Percentiles rank a stretch among this genome's conserved stretches.
Conservation (phyloP, 2,888 invertebrate species). For the Tetragonula carbonaria region DNA sequence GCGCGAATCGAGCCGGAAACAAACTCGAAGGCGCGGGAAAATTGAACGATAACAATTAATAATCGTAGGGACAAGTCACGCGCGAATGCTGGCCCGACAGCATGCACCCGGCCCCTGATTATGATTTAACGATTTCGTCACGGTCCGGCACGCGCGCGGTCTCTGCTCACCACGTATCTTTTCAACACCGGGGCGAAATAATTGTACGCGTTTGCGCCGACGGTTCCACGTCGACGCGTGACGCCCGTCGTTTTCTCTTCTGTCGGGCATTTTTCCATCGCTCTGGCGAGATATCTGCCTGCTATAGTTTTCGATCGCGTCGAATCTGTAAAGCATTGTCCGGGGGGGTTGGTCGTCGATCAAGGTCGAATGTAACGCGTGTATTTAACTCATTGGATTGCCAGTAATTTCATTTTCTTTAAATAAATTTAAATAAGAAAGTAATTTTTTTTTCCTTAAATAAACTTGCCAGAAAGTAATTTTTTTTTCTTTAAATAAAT, state of each 20-base stretch:
- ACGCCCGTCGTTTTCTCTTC: neutral
- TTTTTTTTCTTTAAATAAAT: too few species aligned
- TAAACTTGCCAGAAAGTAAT: too few species aligned
- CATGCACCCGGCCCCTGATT: constrained; percentile 57
- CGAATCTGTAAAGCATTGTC: too few species aligned
- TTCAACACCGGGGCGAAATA: constrained; percentile 11
- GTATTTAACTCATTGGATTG: too few species aligned
- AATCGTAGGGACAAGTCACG: constrained; percentile 64
- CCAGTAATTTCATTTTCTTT: too few species aligned
- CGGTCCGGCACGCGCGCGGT: constrained; percentile 56
- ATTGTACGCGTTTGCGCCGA: neutral
- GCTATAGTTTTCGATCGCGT: neutral
- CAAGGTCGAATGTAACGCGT: too few species aligned
- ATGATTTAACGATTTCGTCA: constrained; percentile 75
- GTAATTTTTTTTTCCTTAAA: too few species aligned
- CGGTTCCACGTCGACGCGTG: neutral
- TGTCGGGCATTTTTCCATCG: neutral
- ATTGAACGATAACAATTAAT: constrained; percentile 70
- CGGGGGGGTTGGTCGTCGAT: too few species aligned
- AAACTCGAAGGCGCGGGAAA: constrained; percentile 44
- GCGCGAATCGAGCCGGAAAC: constrained; percentile 7
- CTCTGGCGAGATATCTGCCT: neutral
- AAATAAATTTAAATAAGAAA: too few species aligned
- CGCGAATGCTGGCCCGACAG: constrained; percentile 64
- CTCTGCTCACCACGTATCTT: constrained; percentile 13